A percentile compares a stretch with the other conserved stretches of the same genome.
These are phyloP conservation scores for Rattus norvegicus DNA, from an alignment of 2,113 vertebrate species.

Conservation along the genomic window GRCr8 NC_086027.1:78523501-78524000, in stretches of 20 bases:
- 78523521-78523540: constrained; percentile 39
- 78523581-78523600: constrained; percentile 61
- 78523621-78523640: constrained; percentile 59
- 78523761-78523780: no score
- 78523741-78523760: background rate
- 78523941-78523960: background rate
- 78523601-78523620: background rate
- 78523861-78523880: background rate
- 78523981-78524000: background rate
- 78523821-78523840: background rate
- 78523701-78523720: constrained; percentile 24
- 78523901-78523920: no score
- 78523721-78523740: background rate
- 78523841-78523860: no score
- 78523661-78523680: constrained; percentile 36
- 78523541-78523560: constrained; percentile 58
- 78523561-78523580: constrained; percentile 47
- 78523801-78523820: background rate
- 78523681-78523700: background rate
- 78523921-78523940: background rate
- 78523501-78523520: constrained; percentile 45
- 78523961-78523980: background rate
- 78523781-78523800: background rate
- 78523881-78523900: background rate
- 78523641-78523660: constrained; percentile 45